Base-by-base conservation (phyloP, 2,797 vertebrate species). In the Crenuchus spilurus region DNA sequence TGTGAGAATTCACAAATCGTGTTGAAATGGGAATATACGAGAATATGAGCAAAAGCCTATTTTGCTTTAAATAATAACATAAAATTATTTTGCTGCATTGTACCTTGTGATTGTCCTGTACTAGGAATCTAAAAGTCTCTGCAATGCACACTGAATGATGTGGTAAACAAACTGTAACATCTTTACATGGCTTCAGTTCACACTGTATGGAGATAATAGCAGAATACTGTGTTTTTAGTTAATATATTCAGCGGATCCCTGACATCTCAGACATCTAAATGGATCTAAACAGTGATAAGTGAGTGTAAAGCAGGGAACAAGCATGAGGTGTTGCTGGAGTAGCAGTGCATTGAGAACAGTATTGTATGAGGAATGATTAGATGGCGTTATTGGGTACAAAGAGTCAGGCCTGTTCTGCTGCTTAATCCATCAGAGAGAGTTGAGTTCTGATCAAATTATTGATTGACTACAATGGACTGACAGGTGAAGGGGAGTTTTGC, bases 381-480 rank as follows among this genome's bases (percentile, higher is more conserved):
- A 90, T 87, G 87, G 86, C 89, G 82, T 88, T 91, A 90, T 91
- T 91, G 90, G 88, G 91, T 91, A 90, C 90, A 88, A 89, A 90
- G 89, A 84, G 89, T 92, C 91, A 90, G 81, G 84, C 82, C 85
- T 83, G 84, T 83, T 92, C 88, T 85, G 86, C 87, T 79, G 77
- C 90, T 92, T 92, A 92, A 92, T 92, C 91, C 90, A 92, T 92
- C 91, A 91, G 87, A 85, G 85, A 81, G 88, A 86, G 87, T 88
- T 85, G 86, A 85, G 88, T 88, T 91, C 90, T 88, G 87, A 91
- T 92, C 91, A 89, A 84, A 81, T 84, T 92, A 92, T 92, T 91
- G 90, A 92, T 88, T 88, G 88, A 89, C 75, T 41, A 1, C 75
- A 63, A 26, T 20, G 49, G 39, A 69, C 67, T 73, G 74, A 73